Percentiles rank a stretch among this genome's conserved stretches.
Evolutionary conservation across 2,888 invertebrate genomes (phyloP).

Genomic region (Brassicogethes aeneus): DNA sequence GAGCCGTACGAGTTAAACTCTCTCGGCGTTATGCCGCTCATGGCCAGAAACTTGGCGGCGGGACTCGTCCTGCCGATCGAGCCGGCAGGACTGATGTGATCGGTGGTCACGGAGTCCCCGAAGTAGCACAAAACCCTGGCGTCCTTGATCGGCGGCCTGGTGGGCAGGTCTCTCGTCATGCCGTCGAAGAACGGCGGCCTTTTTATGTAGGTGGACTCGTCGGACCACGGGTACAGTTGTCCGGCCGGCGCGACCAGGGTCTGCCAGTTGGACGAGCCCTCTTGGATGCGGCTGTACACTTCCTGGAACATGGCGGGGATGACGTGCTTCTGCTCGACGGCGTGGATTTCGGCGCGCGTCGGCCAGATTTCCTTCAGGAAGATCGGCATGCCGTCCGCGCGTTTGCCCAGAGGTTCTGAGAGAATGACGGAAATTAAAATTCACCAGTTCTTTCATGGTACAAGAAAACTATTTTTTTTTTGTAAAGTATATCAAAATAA

Average conservation of each 20-base stretch:
- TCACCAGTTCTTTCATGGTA: not conserved
- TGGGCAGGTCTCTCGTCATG: slow-evolving; percentile 52
- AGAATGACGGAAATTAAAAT: not conserved
- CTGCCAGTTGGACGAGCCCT: slow-evolving; percentile 69
- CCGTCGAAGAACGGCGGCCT: slow-evolving; percentile 88
- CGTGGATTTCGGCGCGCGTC: slow-evolving; percentile 78
- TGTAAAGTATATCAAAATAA: no score
- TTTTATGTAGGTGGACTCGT: slow-evolving; percentile 88
- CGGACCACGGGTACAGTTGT: slow-evolving; percentile 82
- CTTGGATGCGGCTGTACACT: slow-evolving; percentile 75
- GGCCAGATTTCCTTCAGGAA: slow-evolving; percentile 95
- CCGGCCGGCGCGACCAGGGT: slow-evolving; percentile 67
- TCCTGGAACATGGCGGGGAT: slow-evolving; percentile 96
- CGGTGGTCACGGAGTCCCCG: slow-evolving; percentile 96
- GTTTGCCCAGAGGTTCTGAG: slow-evolving; percentile 42
- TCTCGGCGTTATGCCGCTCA: slow-evolving; percentile 70
- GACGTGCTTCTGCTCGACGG: slow-evolving; percentile 78
- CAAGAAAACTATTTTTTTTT: no score
- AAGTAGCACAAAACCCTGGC: slow-evolving; percentile 80
- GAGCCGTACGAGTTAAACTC: slow-evolving; percentile 99
- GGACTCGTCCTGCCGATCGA: slow-evolving; percentile 93
- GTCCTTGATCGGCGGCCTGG: slow-evolving; percentile 50
- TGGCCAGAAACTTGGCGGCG: slow-evolving; percentile 64
- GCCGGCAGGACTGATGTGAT: slow-evolving; percentile 98
- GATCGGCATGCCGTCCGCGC: slow-evolving; percentile 64